These are phyloP conservation scores for Eulemur rufifrons DNA, from an alignment of 2,113 vertebrate genomes.

Conservation along the genomic window DNA sequence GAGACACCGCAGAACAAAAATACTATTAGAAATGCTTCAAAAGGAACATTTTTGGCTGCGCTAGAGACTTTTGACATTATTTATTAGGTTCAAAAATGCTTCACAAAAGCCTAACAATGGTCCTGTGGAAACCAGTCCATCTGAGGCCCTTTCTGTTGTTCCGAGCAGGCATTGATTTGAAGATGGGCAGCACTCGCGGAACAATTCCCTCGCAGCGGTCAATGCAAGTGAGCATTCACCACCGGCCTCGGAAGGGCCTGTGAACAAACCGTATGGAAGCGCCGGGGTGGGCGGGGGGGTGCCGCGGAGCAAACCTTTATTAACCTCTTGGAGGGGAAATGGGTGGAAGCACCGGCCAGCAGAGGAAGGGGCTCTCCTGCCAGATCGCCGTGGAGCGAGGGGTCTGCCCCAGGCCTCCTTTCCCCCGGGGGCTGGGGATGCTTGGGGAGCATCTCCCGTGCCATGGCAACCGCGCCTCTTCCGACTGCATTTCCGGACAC, in stretches of 20 bases:
- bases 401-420: slow-evolving; percentile 40
- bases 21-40: slow-evolving; percentile 94
- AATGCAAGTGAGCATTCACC: slow-evolving; percentile 85
- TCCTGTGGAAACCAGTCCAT: slow-evolving; percentile 89
- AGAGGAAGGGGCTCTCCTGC: slow-evolving; percentile 79
- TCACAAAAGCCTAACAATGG: slow-evolving; percentile 89
- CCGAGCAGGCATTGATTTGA: slow-evolving; percentile 86
- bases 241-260: slow-evolving; percentile 84
- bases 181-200: slow-evolving; percentile 82
- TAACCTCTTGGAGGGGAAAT: slow-evolving; percentile 89
- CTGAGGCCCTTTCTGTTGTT: slow-evolving; percentile 88
- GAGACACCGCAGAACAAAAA: slow-evolving; percentile 90
- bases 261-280: slow-evolving; percentile 88
- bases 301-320: slow-evolving; percentile 83
- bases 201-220: slow-evolving; percentile 91
- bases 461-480: slow-evolving; percentile 78
- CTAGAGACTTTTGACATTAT: slow-evolving; percentile 94
- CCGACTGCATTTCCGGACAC: background rate
- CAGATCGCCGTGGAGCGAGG: slow-evolving; percentile 74
- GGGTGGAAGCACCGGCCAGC: slow-evolving; percentile 85
- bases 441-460: slow-evolving; percentile 71
- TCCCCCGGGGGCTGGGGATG: slow-evolving; percentile 58
- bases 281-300: slow-evolving; percentile 29
- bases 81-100: slow-evolving; percentile 91
- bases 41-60: slow-evolving; percentile 89